Conservation (phyloP, 2,113 vertebrate genomes). For the Colius striatus region DNA sequence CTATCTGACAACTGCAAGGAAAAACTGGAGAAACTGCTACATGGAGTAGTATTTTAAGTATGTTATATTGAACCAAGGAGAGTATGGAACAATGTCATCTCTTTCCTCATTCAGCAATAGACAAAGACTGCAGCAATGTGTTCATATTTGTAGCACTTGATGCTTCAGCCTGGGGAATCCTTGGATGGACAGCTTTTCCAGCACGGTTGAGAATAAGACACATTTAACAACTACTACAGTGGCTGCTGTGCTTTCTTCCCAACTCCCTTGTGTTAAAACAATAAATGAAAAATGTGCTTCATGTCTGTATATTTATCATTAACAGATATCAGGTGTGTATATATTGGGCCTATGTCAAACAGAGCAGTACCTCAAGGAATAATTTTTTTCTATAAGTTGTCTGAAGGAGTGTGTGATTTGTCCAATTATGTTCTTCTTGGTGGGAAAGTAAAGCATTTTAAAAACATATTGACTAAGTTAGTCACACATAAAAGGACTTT, state of each 20-base stretch:
- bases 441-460: neutral
- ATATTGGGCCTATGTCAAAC: neutral
- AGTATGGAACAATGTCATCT: neutral
- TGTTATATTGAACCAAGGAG: neutral
- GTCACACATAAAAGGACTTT: slow-evolving; percentile 6
- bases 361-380: neutral
- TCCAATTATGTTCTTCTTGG: neutral
- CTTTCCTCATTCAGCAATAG: neutral
- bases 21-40: neutral
- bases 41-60: neutral
- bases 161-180: neutral
- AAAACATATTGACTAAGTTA: slow-evolving; percentile 36
- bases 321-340: neutral
- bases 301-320: neutral
- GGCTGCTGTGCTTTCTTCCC: neutral
- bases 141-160: neutral
- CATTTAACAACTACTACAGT: neutral
- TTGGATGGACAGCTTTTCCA: neutral
- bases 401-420: neutral
- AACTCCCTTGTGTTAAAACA: neutral
- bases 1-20: neutral
- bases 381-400: neutral
- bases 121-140: neutral
- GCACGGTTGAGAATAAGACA: neutral
- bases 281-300: accelerated